Percentiles rank a stretch among this genome's conserved stretches.
Conservation (phyloP, 2,888 invertebrate species). For the Pilophorus perplexus region DNA sequence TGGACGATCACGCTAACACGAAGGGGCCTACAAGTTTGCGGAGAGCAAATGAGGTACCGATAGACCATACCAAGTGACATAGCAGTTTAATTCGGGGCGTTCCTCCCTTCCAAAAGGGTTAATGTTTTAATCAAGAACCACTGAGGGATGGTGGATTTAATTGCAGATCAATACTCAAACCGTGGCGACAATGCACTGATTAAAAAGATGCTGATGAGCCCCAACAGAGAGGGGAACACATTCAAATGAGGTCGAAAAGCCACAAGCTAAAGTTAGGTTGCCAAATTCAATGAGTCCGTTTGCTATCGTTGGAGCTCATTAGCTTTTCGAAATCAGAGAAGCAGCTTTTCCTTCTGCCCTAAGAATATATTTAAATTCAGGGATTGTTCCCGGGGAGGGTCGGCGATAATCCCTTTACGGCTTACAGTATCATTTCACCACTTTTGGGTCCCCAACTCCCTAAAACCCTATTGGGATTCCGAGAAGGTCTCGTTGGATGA, state of each 20-base stretch:
- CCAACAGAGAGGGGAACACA: slow-evolving; percentile 28
- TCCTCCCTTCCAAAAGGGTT: slow-evolving; percentile 1
- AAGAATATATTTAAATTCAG: slow-evolving; percentile 31
- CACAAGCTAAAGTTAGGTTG: slow-evolving; percentile 22
- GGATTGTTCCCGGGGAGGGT: slow-evolving; percentile 15
- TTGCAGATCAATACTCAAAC: slow-evolving; percentile 38
- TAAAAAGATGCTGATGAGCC: slow-evolving; percentile 40
- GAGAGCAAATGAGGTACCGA: neutral
- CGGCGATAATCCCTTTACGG: slow-evolving; percentile 29
- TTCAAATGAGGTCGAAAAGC: slow-evolving; percentile 35
- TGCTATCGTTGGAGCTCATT: slow-evolving; percentile 24
- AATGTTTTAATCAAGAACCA: slow-evolving; percentile 37
- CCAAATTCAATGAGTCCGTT: slow-evolving; percentile 33
- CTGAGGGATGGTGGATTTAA: slow-evolving; percentile 35
- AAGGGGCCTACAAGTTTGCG: no score
- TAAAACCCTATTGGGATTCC: slow-evolving; percentile 17
- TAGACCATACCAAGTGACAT: slow-evolving; percentile 15
- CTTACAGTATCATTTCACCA: slow-evolving; percentile 25
- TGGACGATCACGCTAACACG: no score
- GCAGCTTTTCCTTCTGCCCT: neutral
- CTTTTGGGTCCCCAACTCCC: slow-evolving; percentile 6
- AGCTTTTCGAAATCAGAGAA: slow-evolving; percentile 17
- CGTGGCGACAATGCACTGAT: slow-evolving; percentile 37
- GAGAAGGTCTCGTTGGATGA: neutral
- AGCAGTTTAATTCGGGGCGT: slow-evolving; percentile 14